Base-by-base conservation (phyloP, 1,140 invertebrate genomes). In the Penaeus chinensis region DNA sequence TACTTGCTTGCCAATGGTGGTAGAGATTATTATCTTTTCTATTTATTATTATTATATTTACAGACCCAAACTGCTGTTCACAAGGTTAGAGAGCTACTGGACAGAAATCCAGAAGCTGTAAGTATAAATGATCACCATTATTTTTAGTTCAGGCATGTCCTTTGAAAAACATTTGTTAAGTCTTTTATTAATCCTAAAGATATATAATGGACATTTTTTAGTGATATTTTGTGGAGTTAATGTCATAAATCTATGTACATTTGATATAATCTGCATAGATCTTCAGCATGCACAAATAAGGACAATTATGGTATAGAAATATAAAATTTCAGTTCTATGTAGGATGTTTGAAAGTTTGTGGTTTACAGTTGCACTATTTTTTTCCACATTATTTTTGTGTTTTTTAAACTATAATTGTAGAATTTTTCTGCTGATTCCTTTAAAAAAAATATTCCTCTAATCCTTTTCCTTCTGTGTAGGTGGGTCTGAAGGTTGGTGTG, bases 401-500 rank as follows among this genome's bases (percentile, higher is more conserved):
- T 7, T 42, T 42, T 7, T 42, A 42, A 7, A 42, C 4, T 42
- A 42, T 42, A 42, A 42, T 7, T 42, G 7, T 42, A 42, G 4
- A 42, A 7, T 42, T 42, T 4, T 42, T 42, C 7, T 42, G 37
- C 37, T 42, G 7, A 7, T 42, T 42, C 37, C 37, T 42, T 8
- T 42, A 7, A 2, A 42, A 37, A 42, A 42, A 32, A 32, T 32
- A 74, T 32, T 27, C 66, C 82, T 63, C 54, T 82, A 76, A 74
- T 63, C 63, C 84, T 87, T 82, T 81, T 90, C 86, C 80, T 78
- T 85, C 91, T 90, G 93, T 93, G 81, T 92, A 96, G 94, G 95
- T 97, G 91, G 98, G 97, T 13, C 92, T 99, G 5, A 98, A 98
- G 94, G 96, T 99, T 91, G 98, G 99, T 84, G 98, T 99, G 2